Evolutionary conservation across 2,113 vertebrate genomes (phyloP), one percentile per base, ranked within the genome.

Genomic region (Pollimyrus isidori): DNA sequence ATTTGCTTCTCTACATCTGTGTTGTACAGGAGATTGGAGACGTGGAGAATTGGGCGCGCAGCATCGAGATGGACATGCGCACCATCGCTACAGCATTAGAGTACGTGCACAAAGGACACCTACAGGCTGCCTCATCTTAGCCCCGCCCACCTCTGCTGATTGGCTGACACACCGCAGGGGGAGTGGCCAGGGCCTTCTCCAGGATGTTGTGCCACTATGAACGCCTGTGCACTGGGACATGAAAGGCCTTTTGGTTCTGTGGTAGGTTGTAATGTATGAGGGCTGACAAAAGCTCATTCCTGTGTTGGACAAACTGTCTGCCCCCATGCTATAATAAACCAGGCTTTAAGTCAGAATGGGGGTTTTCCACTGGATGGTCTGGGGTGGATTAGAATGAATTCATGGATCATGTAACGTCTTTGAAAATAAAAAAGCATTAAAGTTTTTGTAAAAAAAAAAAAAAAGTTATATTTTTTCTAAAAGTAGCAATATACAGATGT

Each of bases 21-120:
- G 39, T 90, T 50, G 6, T 87, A 83, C 93, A 99, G 97, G 98
- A 99, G 95, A 99, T 99, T 2, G 98, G 98, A 0, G 98, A 99
- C 10, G 98, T 99, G 92, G 98, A 98, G 93, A 99, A 99, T 92
- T 99, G 98, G 98, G 98, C 98, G 0, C 95, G 97, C 50, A 99
- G 98, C 92, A 99, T 99, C 9, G 98, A 99, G 94, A 95, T 98
- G 97, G 98, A 99, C 94, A 99, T 99, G 98, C 95, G 98, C 89
- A 99, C 97, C 45, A 98, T 99, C 0, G 96, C 98, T 92, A 98
- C 97, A 0, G 97, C 98, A 1, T 94, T 99, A 90, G 98, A 99
- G 89, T 99, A 98, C 0, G 96, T 98, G 46, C 97, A 98, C 94
- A 98, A 98, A 93, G 97, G 97, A 4, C 97, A 97, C 90, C 96